A percentile compares a stretch with the other conserved stretches of the same genome.
Conservation (phyloP, 2,113 vertebrate genomes). For the Osmerus eperlanus region DNA sequence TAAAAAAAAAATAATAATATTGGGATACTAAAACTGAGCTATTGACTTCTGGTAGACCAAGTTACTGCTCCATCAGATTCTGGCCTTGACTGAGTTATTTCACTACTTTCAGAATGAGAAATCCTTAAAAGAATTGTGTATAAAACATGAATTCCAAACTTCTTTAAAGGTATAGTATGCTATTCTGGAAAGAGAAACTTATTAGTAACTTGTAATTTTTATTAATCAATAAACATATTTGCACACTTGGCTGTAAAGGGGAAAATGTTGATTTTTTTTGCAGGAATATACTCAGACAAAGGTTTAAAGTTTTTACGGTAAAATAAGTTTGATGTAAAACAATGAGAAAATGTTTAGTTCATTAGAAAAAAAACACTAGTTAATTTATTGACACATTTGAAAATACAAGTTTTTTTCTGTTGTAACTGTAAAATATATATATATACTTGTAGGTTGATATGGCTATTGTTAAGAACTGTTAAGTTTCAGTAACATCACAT, state of each 20-base stretch:
- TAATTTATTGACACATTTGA: conserved; percentile 66
- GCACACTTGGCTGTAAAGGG: not conserved
- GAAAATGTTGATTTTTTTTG: not conserved
- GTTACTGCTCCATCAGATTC: too few species aligned
- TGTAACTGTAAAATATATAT: conserved; percentile 65
- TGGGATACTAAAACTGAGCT: not conserved
- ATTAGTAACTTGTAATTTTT: not conserved
- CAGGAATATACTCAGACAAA: not conserved
- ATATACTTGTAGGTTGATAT: conserved; percentile 54
- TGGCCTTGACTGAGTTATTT: too few species aligned
- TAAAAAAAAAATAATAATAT: not conserved
- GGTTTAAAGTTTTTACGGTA: too few species aligned
- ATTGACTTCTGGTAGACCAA: too few species aligned
- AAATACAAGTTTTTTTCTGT: conserved; percentile 65
- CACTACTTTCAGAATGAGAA: too few species aligned
- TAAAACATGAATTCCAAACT: too few species aligned
- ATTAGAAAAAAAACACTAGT: conserved; percentile 52
- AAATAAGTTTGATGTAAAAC: too few species aligned
- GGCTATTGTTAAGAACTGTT: conserved; percentile 51
- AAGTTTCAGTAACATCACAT: conserved; percentile 60
- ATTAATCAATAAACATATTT: not conserved
- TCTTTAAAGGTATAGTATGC: too few species aligned
- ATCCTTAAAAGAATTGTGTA: too few species aligned
- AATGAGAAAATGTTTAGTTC: too few species aligned
- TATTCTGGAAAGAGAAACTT: too few species aligned